Evolutionary conservation across 2,888 invertebrate genomes (phyloP).

Genomic region (Scaptomyza reducta): DNA sequence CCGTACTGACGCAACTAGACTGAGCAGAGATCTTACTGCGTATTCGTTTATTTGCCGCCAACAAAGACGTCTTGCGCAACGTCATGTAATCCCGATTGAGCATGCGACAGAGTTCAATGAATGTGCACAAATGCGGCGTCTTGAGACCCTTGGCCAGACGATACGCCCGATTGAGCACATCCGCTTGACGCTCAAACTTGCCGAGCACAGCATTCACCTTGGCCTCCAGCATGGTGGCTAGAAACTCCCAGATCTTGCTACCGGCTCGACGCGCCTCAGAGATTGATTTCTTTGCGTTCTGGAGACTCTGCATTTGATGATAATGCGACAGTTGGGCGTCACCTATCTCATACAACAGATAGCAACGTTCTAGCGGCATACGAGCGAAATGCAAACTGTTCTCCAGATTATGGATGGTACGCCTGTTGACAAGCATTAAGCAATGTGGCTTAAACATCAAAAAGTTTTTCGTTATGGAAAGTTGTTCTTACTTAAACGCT

Average conservation of each 20-base stretch:
- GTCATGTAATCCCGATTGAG: constrained; percentile 75
- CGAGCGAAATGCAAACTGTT: constrained; percentile 59
- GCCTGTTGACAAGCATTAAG: neutral
- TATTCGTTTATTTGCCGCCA: constrained; percentile 40
- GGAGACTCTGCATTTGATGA: constrained; percentile 47
- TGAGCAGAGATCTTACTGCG: constrained; percentile 36
- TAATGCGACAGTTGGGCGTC: constrained; percentile 47
- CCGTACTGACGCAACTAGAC: constrained; percentile 15
- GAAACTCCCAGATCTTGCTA: constrained; percentile 76
- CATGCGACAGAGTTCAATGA: constrained; percentile 74
- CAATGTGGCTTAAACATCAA: neutral
- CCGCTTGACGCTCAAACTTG: constrained; percentile 78
- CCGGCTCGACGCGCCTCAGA: constrained; percentile 68
- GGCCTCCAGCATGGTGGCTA: constrained; percentile 71
- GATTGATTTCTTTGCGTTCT: constrained; percentile 42
- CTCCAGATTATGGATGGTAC: constrained; percentile 30
- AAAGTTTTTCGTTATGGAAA: neutral
- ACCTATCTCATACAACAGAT: constrained; percentile 68
- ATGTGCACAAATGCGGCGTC: constrained; percentile 57
- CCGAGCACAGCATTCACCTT: constrained; percentile 78
- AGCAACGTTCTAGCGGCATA: constrained; percentile 62
- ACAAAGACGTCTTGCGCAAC: constrained; percentile 67
- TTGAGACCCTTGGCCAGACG: constrained; percentile 64
- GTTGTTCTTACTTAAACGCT: constrained; percentile 34
- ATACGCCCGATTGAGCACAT: constrained; percentile 68